These are phyloP conservation scores for Polypedilum pembai DNA, from an alignment of 1,140 invertebrate genomes.

Conservation along the genomic window DNA sequence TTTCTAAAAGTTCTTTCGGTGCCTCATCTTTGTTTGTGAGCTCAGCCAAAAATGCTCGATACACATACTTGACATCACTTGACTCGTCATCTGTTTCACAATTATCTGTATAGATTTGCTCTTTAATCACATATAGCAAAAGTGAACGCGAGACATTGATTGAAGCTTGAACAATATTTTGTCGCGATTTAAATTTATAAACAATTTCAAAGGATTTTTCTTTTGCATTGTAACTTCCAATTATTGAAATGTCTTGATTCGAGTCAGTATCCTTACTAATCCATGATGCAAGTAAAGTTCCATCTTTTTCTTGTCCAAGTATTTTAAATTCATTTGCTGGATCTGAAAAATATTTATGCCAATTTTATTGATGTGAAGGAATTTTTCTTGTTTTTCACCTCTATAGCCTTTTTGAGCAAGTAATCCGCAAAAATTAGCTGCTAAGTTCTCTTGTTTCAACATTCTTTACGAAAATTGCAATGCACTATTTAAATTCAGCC, in stretches of 20 bases:
- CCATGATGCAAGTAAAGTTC: slow-evolving; percentile 62
- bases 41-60: slow-evolving; percentile 53
- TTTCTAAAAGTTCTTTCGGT: slow-evolving; percentile 49
- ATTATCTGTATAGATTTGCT: slow-evolving; percentile 32
- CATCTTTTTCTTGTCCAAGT: slow-evolving; percentile 66
- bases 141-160: slow-evolving; percentile 59
- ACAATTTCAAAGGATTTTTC: slow-evolving; percentile 52
- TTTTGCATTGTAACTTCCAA: slow-evolving; percentile 49
- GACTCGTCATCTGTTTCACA: slow-evolving; percentile 32
- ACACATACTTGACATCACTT: slow-evolving; percentile 40
- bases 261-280: slow-evolving; percentile 46
- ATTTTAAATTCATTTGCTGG: slow-evolving; percentile 65
- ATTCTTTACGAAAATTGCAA: slow-evolving; percentile 21
- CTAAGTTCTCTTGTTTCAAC: slow-evolving; percentile 40
- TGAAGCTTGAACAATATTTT: slow-evolving; percentile 69
- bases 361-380: neutral
- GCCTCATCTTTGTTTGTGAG: slow-evolving; percentile 48
- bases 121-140: slow-evolving; percentile 58
- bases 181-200: slow-evolving; percentile 52
- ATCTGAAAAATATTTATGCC: slow-evolving; percentile 36
- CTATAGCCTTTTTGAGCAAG: slow-evolving; percentile 39
- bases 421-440: slow-evolving; percentile 42
- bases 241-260: slow-evolving; percentile 38
- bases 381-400: slow-evolving; percentile 33
- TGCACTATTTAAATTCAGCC: neutral